Conservation (phyloP, 2,888 invertebrate species). For the Callosobruchus maculatus region DNA sequence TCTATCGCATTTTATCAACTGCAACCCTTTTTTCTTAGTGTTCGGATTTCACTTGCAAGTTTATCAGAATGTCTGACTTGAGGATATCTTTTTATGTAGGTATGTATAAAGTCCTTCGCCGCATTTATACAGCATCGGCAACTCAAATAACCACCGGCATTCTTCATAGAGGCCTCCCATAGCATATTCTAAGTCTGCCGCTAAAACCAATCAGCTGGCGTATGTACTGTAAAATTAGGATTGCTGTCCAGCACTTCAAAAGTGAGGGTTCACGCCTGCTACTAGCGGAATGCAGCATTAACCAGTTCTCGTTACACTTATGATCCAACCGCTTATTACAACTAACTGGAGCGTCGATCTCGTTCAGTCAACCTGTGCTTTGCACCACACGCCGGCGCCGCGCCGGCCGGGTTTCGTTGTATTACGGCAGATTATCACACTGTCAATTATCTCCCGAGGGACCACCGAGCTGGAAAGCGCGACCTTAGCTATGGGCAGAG, state of each 20-base stretch:
- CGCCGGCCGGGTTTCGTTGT: conserved; percentile 4
- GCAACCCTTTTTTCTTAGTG: too few relatives aligned
- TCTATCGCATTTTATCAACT: too few relatives aligned
- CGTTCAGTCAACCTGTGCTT: conserved; percentile 29
- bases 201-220: too few relatives aligned
- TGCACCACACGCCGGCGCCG: conserved; percentile 1
- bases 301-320: neutral
- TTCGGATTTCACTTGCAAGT: too few relatives aligned
- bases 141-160: too few relatives aligned
- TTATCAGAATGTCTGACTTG: too few relatives aligned
- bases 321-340: conserved; percentile 38
- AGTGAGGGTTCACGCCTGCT: neutral
- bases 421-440: conserved; percentile 40
- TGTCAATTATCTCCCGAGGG: conserved; percentile 35
- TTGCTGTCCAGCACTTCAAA: neutral
- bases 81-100: too few relatives aligned
- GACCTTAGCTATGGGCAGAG: neutral
- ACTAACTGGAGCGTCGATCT: conserved; percentile 37
- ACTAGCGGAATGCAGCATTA: neutral
- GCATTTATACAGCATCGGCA: too few relatives aligned
- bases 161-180: too few relatives aligned
- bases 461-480: conserved; percentile 2
- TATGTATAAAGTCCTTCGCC: too few relatives aligned
- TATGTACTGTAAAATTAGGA: too few relatives aligned
- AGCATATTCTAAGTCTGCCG: too few relatives aligned